These are phyloP conservation scores for Florisuga fusca DNA, from an alignment of 2,797 vertebrate species.

Conservation along the genomic window DNA sequence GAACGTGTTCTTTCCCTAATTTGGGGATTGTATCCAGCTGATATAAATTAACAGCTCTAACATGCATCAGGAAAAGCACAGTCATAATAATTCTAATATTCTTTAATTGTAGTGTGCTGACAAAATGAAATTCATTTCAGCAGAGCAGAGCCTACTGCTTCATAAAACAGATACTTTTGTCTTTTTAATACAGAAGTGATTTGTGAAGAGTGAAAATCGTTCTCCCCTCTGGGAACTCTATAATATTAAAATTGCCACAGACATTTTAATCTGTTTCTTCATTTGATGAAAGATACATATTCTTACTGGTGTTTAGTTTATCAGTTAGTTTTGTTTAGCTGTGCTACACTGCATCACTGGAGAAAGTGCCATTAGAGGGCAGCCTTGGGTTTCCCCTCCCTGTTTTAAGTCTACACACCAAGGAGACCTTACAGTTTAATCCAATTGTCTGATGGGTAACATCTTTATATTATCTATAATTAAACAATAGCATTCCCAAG, in stretches of 20 bases:
- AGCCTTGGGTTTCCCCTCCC: neutral
- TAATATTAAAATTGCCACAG: neutral
- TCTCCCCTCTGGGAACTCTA: neutral
- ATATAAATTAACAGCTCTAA: neutral
- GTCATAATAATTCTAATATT: neutral
- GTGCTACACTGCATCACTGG: neutral
- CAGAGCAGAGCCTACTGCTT: neutral
- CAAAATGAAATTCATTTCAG: neutral
- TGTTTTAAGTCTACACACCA: accelerated
- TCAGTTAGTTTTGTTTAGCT: neutral
- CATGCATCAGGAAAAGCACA: neutral
- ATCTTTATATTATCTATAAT: neutral
- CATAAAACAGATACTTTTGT: neutral
- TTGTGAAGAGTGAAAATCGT: neutral
- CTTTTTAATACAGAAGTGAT: neutral
- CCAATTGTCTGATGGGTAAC: neutral
- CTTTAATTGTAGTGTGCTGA: neutral
- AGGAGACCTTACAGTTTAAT: neutral
- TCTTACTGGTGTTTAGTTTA: neutral
- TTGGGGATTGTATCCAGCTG: neutral
- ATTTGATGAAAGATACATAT: neutral
- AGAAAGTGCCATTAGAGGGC: neutral
- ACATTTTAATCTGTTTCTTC: neutral
- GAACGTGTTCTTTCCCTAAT: neutral
- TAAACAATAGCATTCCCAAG: neutral